A percentile compares a stretch with the other conserved stretches of the same genome.
phyloP scores from a whole-genome alignment of 2,888 invertebrate genomes.

The Slavum lentiscoides region DNA sequence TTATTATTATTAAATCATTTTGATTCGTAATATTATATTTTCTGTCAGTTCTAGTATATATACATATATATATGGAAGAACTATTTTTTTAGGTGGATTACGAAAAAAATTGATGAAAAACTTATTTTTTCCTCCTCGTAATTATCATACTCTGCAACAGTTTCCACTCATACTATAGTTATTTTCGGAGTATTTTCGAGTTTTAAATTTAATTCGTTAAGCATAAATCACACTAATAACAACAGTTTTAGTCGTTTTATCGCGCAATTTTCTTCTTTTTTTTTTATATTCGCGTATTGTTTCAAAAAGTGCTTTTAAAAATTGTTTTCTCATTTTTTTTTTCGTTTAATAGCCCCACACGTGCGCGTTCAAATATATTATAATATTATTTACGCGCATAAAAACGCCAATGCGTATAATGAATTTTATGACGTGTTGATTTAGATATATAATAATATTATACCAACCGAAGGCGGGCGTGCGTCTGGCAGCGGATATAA shows the following conservation, averaged over 20 bases:
- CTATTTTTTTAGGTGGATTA: too few relatives aligned
- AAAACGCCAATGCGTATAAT: neutral
- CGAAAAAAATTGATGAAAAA: too few relatives aligned
- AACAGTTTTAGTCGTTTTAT: neutral
- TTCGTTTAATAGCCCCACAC: neutral
- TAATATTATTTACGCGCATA: too few relatives aligned
- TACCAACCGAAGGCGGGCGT: neutral
- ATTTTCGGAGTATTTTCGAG: too few relatives aligned
- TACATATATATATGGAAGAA: too few relatives aligned
- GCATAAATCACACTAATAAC: neutral
- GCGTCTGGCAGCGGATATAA: neutral
- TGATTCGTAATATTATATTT: neutral
- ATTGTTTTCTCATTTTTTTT: neutral
- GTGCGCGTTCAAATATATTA: too few relatives aligned
- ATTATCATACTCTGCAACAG: too few relatives aligned
- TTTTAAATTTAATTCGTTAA: neutral
- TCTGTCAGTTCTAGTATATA: neutral
- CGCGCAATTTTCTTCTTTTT: too few relatives aligned
- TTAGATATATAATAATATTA: neutral
- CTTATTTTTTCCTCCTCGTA: too few relatives aligned
- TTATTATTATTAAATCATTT: neutral
- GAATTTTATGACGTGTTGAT: conserved; percentile 33
- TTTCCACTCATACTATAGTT: too few relatives aligned
- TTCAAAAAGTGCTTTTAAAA: neutral
- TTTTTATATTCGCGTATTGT: neutral